Conservation (phyloP, 2,888 invertebrate species). For the Drosophila greeni region DNA sequence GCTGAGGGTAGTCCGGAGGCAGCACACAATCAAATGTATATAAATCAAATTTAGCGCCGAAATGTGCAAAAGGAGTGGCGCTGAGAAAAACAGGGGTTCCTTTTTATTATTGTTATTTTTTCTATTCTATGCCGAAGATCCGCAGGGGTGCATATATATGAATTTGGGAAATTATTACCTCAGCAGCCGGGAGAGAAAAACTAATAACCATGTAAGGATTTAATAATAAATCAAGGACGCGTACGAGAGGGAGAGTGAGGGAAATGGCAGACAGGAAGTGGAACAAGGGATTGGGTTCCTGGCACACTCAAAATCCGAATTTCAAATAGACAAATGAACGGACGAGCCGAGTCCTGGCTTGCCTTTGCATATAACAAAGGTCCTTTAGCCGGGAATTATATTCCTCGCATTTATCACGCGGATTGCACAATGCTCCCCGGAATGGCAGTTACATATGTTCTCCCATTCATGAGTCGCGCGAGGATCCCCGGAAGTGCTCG, state of each 20-base stretch:
- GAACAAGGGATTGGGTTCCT: constrained; percentile 11
- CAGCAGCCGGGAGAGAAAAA: constrained; percentile 49
- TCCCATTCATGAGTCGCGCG: constrained; percentile 4
- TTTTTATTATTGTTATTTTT: constrained; percentile 18
- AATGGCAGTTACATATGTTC: constrained; percentile 58
- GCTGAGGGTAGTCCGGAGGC: constrained; percentile 43
- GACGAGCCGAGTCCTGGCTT: constrained; percentile 18
- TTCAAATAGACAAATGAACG: constrained; percentile 59
- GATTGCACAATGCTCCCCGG: constrained; percentile 38
- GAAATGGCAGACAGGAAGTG: constrained; percentile 20
- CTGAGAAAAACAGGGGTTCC: constrained; percentile 29
- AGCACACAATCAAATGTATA: constrained; percentile 65
- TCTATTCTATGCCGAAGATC: constrained; percentile 18
- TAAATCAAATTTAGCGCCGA: constrained; percentile 71
- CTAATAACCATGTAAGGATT: constrained; percentile 73
- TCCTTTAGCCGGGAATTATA: constrained; percentile 34
- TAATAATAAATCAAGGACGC: constrained; percentile 70
- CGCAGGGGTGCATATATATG: constrained; percentile 41
- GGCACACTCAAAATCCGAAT: constrained; percentile 47
- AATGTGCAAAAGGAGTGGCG: constrained; percentile 49
- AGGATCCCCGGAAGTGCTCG: constrained; percentile 10
- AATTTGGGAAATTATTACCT: constrained; percentile 62
- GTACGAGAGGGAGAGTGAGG: constrained; percentile 18
- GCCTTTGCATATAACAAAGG: constrained; percentile 26
- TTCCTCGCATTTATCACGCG: constrained; percentile 38